A percentile compares a stretch with the other conserved stretches of the same genome.
Conservation (phyloP, 2,888 invertebrate species). For the Xestia c-nigrum region DNA sequence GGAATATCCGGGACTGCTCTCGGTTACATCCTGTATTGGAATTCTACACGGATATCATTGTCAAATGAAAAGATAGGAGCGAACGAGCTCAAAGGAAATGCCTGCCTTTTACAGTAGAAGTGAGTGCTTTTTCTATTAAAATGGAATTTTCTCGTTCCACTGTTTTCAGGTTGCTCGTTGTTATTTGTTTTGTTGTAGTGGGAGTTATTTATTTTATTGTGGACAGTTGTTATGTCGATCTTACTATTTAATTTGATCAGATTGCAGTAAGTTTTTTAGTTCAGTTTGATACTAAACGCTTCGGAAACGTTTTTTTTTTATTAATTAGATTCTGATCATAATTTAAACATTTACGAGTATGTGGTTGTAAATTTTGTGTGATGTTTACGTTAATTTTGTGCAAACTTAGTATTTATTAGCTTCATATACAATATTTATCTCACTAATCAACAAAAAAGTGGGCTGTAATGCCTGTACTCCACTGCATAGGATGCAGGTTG, state of each 20-base stretch:
- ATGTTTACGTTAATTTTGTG: not conserved
- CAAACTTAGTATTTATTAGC: not conserved
- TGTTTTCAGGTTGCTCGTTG: not conserved
- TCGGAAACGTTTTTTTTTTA: no score
- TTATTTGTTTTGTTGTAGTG: not conserved
- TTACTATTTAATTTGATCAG: not conserved
- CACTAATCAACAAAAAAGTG: not conserved
- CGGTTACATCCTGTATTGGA: conserved; percentile 29
- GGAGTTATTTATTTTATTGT: not conserved
- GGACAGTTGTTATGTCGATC: not conserved
- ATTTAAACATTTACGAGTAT: not conserved
- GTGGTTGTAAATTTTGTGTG: not conserved
- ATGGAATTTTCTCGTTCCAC: not conserved
- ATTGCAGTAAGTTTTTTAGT: not conserved
- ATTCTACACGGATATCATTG: conserved; percentile 37
- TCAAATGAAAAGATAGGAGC: conserved; percentile 40
- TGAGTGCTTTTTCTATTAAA: conserved; percentile 27
- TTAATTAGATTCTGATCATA: not conserved
- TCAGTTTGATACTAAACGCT: not conserved
- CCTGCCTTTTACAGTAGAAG: conserved; percentile 15
- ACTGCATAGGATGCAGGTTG: not conserved
- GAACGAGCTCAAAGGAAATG: conserved; percentile 43
- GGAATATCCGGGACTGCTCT: conserved; percentile 16
- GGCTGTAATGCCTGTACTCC: no score
- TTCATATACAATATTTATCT: not conserved